These are phyloP conservation scores for Oncorhynchus clarkii DNA, from an alignment of 2,113 vertebrate genomes.

Conservation along the genomic window DNA sequence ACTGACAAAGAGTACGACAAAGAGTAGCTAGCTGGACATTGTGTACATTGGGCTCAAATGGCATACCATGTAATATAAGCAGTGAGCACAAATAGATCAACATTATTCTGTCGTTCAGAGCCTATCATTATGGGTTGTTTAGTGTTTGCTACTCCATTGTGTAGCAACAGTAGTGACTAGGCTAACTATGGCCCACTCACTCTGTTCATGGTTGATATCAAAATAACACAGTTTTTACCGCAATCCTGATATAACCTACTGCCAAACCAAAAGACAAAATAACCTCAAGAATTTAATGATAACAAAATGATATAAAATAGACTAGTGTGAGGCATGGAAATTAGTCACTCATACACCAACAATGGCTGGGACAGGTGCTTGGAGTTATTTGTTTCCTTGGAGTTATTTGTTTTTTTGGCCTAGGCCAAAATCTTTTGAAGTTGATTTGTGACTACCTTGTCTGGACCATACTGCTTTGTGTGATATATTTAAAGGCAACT, in stretches of 20 bases:
- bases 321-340: too few species aligned
- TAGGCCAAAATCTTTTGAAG: not conserved
- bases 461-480: conserved; percentile 2
- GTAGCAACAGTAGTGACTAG: conserved; percentile 16
- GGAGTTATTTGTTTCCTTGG: not conserved
- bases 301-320: too few species aligned
- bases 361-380: not conserved
- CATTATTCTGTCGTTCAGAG: not conserved
- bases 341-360: not conserved
- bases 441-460: not conserved
- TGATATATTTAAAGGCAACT: conserved; percentile 6
- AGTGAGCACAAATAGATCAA: not conserved
- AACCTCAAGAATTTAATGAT: too few species aligned
- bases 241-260: too few species aligned
- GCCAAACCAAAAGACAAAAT: too few species aligned
- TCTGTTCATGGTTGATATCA: too few species aligned
- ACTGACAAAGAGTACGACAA: not conserved
- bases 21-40: not conserved
- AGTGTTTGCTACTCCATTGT: conserved; percentile 43
- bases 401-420: not conserved
- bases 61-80: not conserved
- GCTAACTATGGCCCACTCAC: not conserved
- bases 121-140: conserved; percentile 32
- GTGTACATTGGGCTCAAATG: not conserved
- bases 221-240: too few species aligned